Evolutionary conservation across 2,113 vertebrate species (phyloP).

Genomic region (Dicrurus megarhynchus): DNA sequence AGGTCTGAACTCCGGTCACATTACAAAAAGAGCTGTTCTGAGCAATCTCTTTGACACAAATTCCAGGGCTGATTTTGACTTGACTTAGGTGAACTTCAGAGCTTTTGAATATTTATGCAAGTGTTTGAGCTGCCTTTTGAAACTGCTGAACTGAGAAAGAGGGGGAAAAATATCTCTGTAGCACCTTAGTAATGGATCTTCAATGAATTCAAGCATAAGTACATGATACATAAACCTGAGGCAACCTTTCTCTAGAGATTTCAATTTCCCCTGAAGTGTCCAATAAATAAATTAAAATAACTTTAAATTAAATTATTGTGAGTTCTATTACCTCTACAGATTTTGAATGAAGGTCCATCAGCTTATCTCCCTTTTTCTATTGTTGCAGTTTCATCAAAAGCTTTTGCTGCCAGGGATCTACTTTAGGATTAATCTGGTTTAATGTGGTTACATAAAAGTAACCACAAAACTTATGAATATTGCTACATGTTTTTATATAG

Average conservation of each 20-base stretch:
- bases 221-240: background rate
- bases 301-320: background rate
- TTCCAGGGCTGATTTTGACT: background rate
- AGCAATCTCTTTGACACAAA: background rate
- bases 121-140: background rate
- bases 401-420: conserved; percentile 80
- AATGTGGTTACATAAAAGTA: conserved; percentile 14
- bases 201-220: background rate
- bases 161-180: background rate
- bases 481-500: background rate
- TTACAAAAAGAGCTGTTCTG: background rate
- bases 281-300: background rate
- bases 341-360: conserved; percentile 68
- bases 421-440: conserved; percentile 73
- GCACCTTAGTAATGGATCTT: background rate
- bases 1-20: background rate
- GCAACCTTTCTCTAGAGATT: background rate
- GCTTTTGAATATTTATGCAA: background rate
- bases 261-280: background rate
- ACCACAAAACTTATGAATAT: background rate
- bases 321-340: conserved; percentile 70
- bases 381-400: conserved; percentile 74
- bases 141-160: background rate
- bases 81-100: background rate
- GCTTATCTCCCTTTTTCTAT: conserved; percentile 59